Conservation (phyloP, 2,888 invertebrate genomes). For the Heliconius charithonia region DNA sequence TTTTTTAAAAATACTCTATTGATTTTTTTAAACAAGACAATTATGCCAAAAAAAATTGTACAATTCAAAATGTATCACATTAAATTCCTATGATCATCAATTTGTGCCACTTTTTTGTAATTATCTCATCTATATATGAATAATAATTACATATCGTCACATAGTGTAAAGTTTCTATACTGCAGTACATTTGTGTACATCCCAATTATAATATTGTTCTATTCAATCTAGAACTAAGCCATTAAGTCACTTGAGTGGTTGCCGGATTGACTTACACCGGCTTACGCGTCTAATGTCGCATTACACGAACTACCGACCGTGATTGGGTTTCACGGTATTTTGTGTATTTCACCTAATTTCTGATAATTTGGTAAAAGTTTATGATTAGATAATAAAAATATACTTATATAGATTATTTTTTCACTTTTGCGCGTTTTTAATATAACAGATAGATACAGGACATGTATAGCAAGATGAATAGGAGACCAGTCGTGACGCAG, state of each 20-base stretch:
- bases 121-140: too few species aligned
- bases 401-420: not conserved
- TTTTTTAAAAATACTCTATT: too few species aligned
- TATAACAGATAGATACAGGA: too few species aligned
- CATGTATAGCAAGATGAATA: too few species aligned
- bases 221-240: constrained; percentile 29
- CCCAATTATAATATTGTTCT: constrained; percentile 29
- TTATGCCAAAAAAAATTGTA: too few species aligned
- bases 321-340: constrained; percentile 22
- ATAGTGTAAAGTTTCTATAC: not conserved
- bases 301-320: constrained; percentile 20
- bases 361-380: constrained; percentile 10
- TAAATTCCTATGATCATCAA: too few species aligned
- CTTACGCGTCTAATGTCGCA: constrained; percentile 38
- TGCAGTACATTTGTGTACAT: not conserved
- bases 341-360: constrained; percentile 1
- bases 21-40: too few species aligned
- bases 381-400: not conserved
- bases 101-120: too few species aligned
- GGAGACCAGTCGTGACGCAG: too few species aligned
- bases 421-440: too few species aligned
- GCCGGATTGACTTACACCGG: constrained; percentile 33
- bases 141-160: too few species aligned
- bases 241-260: constrained; percentile 36
- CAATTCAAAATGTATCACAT: too few species aligned